Evolutionary conservation across 2,797 vertebrate genomes (phyloP), one percentile per base, ranked within the genome.

Genomic region (Cossypha heuglini): DNA sequence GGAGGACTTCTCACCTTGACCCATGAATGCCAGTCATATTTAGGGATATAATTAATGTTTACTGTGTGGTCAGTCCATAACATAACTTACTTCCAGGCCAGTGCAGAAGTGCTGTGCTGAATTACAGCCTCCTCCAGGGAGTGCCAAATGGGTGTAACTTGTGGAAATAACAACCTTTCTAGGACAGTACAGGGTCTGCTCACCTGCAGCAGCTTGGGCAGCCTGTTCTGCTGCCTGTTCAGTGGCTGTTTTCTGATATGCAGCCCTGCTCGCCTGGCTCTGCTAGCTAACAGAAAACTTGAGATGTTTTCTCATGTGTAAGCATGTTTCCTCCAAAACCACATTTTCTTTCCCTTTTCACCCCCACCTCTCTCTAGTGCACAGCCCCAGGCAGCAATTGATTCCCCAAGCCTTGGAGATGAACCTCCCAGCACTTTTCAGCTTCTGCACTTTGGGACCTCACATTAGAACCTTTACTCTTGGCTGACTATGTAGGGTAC

Each of bases 131-230:
- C n/a, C 31, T n/a, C 33, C 49, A 54, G 51, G n/a, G 37, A 84
- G 13, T 35, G 25, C 37, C 33, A 57, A 42, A 43, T 48, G 55
- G 28, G 13, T 66, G 67, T 73, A 62, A 55, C 25, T 54, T 10
- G 4, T 33, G 48, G 43, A 54, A 86, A 58, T 68, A 64, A 38
- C 6, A 61, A n/a, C 5, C 9, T 57, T 64, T 7, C 19, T 31
- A 4, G 69, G n/a, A 42, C 12, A 42, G 4, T 16, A 9, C 0
- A 0, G 37, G 28, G 8, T 13, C 55, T 43, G 37, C 55, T 67
- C 35, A 58, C 48, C 71, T 91, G 67, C 22, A 59, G 46, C 71
- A 79, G 37, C 35, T 45, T 63, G 37, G 13, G 15, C 35, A 82
- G 35, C 38, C 35, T 20, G 7, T 21, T 7, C 33, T 71, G 26